Percentiles rank a stretch among this genome's conserved stretches.
Conservation (phyloP, 2,888 invertebrate genomes). For the Ennomos fuscantarius region DNA sequence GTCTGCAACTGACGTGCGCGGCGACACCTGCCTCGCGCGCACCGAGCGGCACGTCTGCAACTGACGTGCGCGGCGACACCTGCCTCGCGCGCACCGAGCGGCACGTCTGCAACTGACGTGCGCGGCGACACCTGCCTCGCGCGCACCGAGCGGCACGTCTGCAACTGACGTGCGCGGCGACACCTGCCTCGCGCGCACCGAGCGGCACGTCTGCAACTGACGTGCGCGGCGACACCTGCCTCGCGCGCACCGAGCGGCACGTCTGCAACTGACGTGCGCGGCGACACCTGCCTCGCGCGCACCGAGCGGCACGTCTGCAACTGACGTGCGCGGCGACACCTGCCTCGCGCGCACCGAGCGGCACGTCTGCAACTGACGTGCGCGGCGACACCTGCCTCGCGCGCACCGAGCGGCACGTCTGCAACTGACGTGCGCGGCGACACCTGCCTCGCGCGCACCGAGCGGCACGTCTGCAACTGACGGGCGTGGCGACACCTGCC, state of each 20-base stretch:
- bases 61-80: not conserved
- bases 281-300: conserved; percentile 92
- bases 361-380: not conserved
- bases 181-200: not conserved
- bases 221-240: not conserved
- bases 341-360: not conserved
- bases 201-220: not conserved
- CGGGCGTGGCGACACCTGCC: not conserved
- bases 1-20: too few relatives aligned
- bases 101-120: conserved; percentile 76
- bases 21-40: too few relatives aligned
- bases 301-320: conserved; percentile 88
- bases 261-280: conserved; percentile 86
- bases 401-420: too few relatives aligned
- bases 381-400: not conserved
- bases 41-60: not conserved
- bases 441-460: conserved; percentile 91
- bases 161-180: conserved; percentile 46
- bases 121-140: conserved; percentile 94
- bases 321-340: conserved; percentile 31
- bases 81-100: too few relatives aligned
- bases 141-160: conserved; percentile 88
- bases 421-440: conserved; percentile 90
- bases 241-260: too few relatives aligned
- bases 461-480: conserved; percentile 85